phyloP scores from a whole-genome alignment of 1,140 invertebrate genomes.

The Platyura marginata region DNA sequence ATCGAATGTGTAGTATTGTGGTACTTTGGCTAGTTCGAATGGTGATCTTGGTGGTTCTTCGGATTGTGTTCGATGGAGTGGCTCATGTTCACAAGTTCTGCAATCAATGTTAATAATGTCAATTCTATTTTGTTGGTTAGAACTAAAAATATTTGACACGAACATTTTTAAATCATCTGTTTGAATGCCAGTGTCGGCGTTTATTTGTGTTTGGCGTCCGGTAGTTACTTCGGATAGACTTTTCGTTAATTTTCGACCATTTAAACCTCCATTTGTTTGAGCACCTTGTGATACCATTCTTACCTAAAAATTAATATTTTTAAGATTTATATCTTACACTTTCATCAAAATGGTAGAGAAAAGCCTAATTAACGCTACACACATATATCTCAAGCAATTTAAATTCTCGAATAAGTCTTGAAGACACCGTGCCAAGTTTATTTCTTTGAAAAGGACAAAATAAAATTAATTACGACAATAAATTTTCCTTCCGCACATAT shows the following conservation, averaged over 20 bases:
- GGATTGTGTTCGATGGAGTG: conserved; percentile 60
- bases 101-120: conserved; percentile 2
- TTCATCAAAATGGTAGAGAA: too few relatives aligned
- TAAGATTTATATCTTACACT: too few relatives aligned
- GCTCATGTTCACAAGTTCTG: conserved; percentile 40
- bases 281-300: conserved; percentile 78
- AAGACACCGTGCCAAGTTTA: too few relatives aligned
- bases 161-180: conserved; percentile 1
- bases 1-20: background rate
- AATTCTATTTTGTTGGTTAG: background rate
- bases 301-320: conserved; percentile 40
- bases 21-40: conserved; percentile 13
- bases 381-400: too few relatives aligned
- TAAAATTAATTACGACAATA: too few relatives aligned
- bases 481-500: too few relatives aligned
- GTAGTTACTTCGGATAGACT: conserved; percentile 57
- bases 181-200: conserved; percentile 1
- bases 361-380: too few relatives aligned
- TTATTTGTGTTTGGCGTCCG: conserved; percentile 7
- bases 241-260: conserved; percentile 55
- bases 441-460: too few relatives aligned
- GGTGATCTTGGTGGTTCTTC: conserved; percentile 61
- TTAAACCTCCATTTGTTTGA: conserved; percentile 61
- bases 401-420: too few relatives aligned
- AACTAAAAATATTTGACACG: background rate